phyloP scores from a whole-genome alignment of 2,797 vertebrate genomes.

The Silurus aristotelis region DNA sequence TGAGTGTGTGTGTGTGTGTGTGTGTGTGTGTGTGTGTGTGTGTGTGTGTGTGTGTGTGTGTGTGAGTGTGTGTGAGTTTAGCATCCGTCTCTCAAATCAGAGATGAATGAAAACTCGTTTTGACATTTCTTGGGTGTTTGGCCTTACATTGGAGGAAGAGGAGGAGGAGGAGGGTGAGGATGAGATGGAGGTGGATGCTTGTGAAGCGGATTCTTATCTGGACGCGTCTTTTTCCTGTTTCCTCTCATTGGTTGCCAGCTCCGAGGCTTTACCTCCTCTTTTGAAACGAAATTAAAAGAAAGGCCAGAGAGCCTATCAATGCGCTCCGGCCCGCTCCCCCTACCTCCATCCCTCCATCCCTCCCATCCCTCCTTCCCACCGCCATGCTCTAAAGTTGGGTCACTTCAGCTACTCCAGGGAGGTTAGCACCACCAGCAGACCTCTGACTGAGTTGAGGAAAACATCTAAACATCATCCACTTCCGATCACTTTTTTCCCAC shows the following conservation, averaged over 20 bases:
- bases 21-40: background rate
- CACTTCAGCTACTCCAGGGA: constrained; percentile 82
- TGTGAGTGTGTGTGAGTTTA: constrained; percentile 26
- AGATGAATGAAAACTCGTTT: constrained; percentile 48
- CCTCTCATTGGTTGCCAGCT: constrained; percentile 71
- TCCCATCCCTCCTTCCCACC: constrained; percentile 68
- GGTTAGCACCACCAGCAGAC: constrained; percentile 67
- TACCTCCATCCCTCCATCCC: constrained; percentile 8
- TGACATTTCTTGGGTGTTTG: constrained; percentile 52
- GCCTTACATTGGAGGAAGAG: constrained; percentile 33
- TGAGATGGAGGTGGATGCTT: background rate
- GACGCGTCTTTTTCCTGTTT: constrained; percentile 42
- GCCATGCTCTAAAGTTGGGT: constrained; percentile 80
- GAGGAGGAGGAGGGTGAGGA: constrained; percentile 14
- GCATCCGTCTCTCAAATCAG: constrained; percentile 42
- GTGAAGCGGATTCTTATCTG: constrained; percentile 17
- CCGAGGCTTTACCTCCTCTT: constrained; percentile 75
- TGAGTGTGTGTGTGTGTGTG: background rate
- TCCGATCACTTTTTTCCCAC: constrained; percentile 41
- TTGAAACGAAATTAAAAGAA: constrained; percentile 85
- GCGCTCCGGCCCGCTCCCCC: constrained; percentile 76
- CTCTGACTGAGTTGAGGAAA: constrained; percentile 71
- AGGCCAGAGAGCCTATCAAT: constrained; percentile 82
- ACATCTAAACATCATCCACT: constrained; percentile 58
- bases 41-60: constrained; percentile 23